Evolutionary conservation across 2,888 invertebrate genomes (phyloP).

Genomic region (Andrena hattorfiana): DNA sequence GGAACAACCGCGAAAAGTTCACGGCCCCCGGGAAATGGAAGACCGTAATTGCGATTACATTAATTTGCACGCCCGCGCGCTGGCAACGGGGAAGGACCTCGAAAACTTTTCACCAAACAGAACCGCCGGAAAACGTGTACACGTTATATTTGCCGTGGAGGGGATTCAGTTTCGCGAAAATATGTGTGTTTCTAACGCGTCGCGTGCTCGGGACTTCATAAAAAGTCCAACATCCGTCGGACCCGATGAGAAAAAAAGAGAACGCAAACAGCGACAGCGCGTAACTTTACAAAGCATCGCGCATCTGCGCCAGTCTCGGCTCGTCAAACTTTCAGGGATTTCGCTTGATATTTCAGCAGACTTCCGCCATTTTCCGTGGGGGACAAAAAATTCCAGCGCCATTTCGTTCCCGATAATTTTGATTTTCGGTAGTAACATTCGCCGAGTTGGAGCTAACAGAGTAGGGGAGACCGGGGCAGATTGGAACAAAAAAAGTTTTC

Average conservation of each 20-base stretch:
- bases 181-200: constrained; percentile 39
- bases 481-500: too few relatives aligned
- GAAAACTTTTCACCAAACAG: constrained; percentile 31
- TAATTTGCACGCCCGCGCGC: constrained; percentile 25
- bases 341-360: constrained; percentile 24
- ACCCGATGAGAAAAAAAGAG: not conserved
- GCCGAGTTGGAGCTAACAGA: not conserved
- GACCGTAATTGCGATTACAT: constrained; percentile 51
- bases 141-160: constrained; percentile 32
- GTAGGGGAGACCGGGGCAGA: too few relatives aligned
- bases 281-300: constrained; percentile 45
- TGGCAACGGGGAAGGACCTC: not conserved
- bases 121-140: not conserved
- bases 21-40: constrained; percentile 21
- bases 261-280: constrained; percentile 23
- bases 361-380: constrained; percentile 6
- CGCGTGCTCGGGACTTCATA: constrained; percentile 31
- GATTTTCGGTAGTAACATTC: not conserved
- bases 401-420: not conserved
- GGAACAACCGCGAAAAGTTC: constrained; percentile 6
- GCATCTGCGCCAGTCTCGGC: constrained; percentile 14
- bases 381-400: constrained; percentile 8
- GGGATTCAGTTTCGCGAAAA: constrained; percentile 32
- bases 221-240: constrained; percentile 32
- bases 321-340: constrained; percentile 35